Conservation (phyloP, 1,140 invertebrate genomes). For the Caenorhabditis tropicalis region DNA sequence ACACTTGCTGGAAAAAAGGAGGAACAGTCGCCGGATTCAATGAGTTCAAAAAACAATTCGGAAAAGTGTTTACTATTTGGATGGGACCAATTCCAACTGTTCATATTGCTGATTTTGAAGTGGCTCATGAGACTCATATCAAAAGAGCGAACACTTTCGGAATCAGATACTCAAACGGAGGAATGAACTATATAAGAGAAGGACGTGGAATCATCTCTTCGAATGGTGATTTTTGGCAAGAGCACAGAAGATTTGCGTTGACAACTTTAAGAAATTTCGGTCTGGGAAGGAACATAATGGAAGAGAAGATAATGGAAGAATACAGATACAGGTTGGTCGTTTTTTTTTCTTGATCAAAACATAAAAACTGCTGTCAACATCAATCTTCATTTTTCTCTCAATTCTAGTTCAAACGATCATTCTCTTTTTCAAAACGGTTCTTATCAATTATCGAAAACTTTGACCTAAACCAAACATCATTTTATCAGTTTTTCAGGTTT, state of each 20-base stretch:
- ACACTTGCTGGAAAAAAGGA: not conserved
- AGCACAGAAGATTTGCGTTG: slow-evolving; percentile 59
- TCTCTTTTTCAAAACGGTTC: too few species aligned
- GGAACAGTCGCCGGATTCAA: not conserved
- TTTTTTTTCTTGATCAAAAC: not conserved
- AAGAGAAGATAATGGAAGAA: slow-evolving; percentile 57
- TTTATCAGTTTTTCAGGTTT: not conserved
- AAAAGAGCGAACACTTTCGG: slow-evolving; percentile 41
- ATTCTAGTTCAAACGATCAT: too few species aligned
- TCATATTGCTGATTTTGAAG: slow-evolving; percentile 39
- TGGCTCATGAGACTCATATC: slow-evolving; percentile 35
- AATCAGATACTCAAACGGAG: not conserved
- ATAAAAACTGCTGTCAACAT: too few species aligned
- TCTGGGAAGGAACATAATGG: slow-evolving; percentile 59
- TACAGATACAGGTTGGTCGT: slow-evolving; percentile 11
- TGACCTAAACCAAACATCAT: too few species aligned
- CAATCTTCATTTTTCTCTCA: too few species aligned
- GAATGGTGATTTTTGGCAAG: slow-evolving; percentile 51
- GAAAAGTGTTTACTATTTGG: slow-evolving; percentile 46
- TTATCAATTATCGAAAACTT: too few species aligned
- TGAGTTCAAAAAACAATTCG: slow-evolving; percentile 38
- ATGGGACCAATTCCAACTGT: slow-evolving; percentile 48
- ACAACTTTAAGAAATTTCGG: slow-evolving; percentile 60
- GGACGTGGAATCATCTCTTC: slow-evolving; percentile 47
- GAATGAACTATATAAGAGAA: slow-evolving; percentile 33